Evolutionary conservation across 2,888 invertebrate species (phyloP), one percentile per base, ranked within the genome.

Genomic region (Drosophila infuscata): DNA sequence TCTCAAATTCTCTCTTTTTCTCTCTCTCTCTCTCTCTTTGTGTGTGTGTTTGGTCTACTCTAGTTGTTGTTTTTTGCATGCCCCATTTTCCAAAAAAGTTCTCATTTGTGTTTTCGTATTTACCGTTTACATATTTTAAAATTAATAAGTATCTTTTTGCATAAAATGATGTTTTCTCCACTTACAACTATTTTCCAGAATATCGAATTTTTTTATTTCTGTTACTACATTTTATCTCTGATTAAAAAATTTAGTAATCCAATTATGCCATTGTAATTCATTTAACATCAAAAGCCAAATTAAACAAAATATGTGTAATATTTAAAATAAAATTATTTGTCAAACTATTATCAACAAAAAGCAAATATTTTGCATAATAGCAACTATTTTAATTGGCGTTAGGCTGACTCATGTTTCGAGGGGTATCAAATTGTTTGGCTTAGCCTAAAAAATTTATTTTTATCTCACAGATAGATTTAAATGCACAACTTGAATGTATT

Each of bases 51-150:
- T 71, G 41, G 49, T 51, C 32, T 48, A 46, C 63, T 67, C 63
- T 61, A 51, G 33, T 66, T 57, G 35, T 57, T 51, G 68, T 67
- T 70, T 63, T 60, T 73, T 81, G 81, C 79, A 80, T 77, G 79
- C 68, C 75, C 49, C 63, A 41, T 60, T 72, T 56, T 56, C 33
- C 51, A 51, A 20, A 25, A 6, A 29, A 8, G 38, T 29, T 57
- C 41, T 43, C 32, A 15, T 57, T 57, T 57, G 5, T 57, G 43
- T 57, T 43, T 30, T 41, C 32, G 41, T 32, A 41, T 38, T 38
- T 41, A 41, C 30, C 20, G 20, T 3, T 9, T 30, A 30, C 49
- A 51, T 3, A 25, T 25, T 25, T 25, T 25, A 25, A 25, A 30
- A 29, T 29, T 29, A 49, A 17, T 30, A 30, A 17, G 5, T 49